Evolutionary conservation across 1,140 invertebrate species (phyloP), one percentile per base, ranked within the genome.

Genomic region (Radopholus similis): DNA sequence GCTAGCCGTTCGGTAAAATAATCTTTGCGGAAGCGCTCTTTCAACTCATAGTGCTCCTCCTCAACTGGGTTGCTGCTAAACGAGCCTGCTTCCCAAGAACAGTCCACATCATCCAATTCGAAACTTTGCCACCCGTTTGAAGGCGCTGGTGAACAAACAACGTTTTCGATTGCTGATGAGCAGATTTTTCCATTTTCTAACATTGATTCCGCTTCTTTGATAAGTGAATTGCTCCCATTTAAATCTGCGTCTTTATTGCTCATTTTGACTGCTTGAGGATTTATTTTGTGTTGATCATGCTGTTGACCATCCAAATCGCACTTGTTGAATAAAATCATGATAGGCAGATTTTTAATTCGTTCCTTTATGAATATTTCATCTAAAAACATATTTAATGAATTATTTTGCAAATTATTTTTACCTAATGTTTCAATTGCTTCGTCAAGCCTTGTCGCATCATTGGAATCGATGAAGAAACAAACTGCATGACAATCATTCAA

Each of bases 401-500:
- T 0, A 23, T 55, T 66, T 66, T 51, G 30, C 9, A 0, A 37
- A 71, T 6, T 66, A 44, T 47, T 23, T 2, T 86, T 87, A 95
- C 93, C 93, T 88, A 97, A 97, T 37, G 93, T 92, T 85, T 90
- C 88, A 86, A 95, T 95, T 9, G 94, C 96, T 84, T 96, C 93
- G 70, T 92, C 89, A 83, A 98, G 89, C 81, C 94, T 87, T 32
- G 95, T 91, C 80, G 90, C 88, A 83, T 98, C 95, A 68, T 91
- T 91, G 8, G 93, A 95, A 85, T 99, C 95, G 44, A 97, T 91
- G 64, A 98, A 92, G 83, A 96, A 98, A 77, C 98, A 95, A n/a
- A 98, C 88, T 66, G 90, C 95, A 86, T 98, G 94, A 54, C 91
- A 96, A 85, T 99, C 95, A 40, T 92, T 91, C 86, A 96, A 97